Base-by-base conservation (phyloP, 2,888 invertebrate genomes). In the Spatulosminthurus flaviceps region DNA sequence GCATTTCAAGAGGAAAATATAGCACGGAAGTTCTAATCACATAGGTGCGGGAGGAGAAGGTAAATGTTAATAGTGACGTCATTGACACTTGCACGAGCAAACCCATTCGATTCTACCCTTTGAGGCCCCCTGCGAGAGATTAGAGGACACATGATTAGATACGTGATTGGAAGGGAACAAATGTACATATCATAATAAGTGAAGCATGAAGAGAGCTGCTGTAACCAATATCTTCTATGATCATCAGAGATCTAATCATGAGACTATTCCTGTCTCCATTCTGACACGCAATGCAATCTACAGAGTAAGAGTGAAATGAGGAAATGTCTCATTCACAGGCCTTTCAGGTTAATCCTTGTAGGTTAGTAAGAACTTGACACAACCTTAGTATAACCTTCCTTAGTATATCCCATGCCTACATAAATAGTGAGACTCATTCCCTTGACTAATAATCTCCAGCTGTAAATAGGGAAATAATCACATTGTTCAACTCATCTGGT, bases 171-270 rank as follows among this genome's bases (percentile, higher is more conserved):
- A 16, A 16, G 2, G 51, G 16, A 51, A 51, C 9, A 51, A 4
- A 34, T 34, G 51, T n/a, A n/a, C n/a, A 51, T 51, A 51, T 51
- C n/a, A n/a, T n/a, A n/a, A 19, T 51, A 51, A 51, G 51, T 19
- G n/a, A 16, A 19, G 51, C 1, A 4, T 51, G 1, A 51, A 51
- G 19, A 24, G 19, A 13, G 69, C 24, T 9, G 41, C 42, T 71
- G 71, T 41, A 71, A 71, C 71, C 41, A 51, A 51, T 71, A 71
- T 71, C 71, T 21, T 22, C 29, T 71, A n/a, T 71, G 71, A 71
- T 71, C 71, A n/a, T 41, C 42, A 42, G 71, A n/a, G n/a, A 71
- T 71, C 71, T 71, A 71, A 71, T 71, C 71, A 71, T 71, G 29
- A 7, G 19, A 21, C 71, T 71, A 22, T 71, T 71, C n/a, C 71